These are phyloP conservation scores for Sebastes dallii DNA, from an alignment of 2,797 vertebrate genomes.

Conservation along the genomic window DNA sequence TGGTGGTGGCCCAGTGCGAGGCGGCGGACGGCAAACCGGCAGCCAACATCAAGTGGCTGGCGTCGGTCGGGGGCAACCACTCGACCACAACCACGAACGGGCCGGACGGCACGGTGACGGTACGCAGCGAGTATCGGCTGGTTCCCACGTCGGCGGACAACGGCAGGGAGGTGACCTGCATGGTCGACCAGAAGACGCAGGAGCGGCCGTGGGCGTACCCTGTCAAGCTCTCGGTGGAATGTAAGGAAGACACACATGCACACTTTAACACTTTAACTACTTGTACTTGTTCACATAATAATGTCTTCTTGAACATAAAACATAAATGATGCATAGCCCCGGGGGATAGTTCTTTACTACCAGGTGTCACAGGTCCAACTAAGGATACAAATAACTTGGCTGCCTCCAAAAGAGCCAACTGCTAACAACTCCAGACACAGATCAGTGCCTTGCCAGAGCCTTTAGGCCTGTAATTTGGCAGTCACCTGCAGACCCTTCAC, in stretches of 20 bases:
- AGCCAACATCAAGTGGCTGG: slow-evolving; percentile 83
- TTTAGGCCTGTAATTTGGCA: not conserved
- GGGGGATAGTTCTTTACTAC: not conserved
- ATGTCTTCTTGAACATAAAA: not conserved
- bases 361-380: not conserved
- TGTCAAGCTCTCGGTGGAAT: slow-evolving; percentile 83
- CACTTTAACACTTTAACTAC: not conserved
- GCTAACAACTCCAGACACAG: not conserved
- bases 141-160: slow-evolving; percentile 78
- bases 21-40: slow-evolving; percentile 84
- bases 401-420: not conserved
- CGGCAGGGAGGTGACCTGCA: slow-evolving; percentile 79
- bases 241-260: slow-evolving; percentile 77
- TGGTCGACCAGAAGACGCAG: slow-evolving; percentile 80
- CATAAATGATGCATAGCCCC: not conserved
- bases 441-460: not conserved
- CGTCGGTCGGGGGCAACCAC: slow-evolving; percentile 66
- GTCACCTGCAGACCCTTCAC: not conserved
- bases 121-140: slow-evolving; percentile 83
- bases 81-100: slow-evolving; percentile 61
- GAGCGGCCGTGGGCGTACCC: slow-evolving; percentile 49
- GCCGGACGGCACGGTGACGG: slow-evolving; percentile 81
- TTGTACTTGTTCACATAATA: not conserved
- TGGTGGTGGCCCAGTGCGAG: slow-evolving; percentile 85
- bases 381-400: not conserved